These are phyloP conservation scores for Melieria crassipennis DNA, from an alignment of 2,888 invertebrate genomes.

Conservation along the genomic window DNA sequence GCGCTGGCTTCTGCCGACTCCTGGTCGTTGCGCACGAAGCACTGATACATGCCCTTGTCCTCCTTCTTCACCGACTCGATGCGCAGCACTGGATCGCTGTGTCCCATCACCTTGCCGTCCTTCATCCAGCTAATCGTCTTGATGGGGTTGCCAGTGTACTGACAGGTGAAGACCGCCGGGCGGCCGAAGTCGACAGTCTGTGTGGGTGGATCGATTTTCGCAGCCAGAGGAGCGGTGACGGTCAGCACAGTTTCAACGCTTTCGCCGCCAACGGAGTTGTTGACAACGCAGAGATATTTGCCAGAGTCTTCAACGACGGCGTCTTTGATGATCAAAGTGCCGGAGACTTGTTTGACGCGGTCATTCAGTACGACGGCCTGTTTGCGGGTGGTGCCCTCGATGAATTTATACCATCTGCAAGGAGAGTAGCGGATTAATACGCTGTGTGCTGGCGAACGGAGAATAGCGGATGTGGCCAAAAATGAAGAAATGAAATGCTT, in stretches of 20 bases:
- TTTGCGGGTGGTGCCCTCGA: constrained; percentile 85
- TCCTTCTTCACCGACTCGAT: constrained; percentile 92
- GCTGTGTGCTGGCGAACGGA: background rate
- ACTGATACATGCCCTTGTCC: constrained; percentile 98
- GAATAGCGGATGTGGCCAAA: constrained; percentile 38
- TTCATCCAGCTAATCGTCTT: constrained; percentile 92
- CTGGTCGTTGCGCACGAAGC: constrained; percentile 91
- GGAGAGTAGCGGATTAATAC: constrained; percentile 30
- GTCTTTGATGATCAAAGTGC: constrained; percentile 91
- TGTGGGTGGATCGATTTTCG: constrained; percentile 87
- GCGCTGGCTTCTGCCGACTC: constrained; percentile 93
- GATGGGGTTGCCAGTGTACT: constrained; percentile 89
- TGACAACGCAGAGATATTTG: constrained; percentile 92
- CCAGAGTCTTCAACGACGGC: constrained; percentile 93
- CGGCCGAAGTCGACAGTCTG: constrained; percentile 95
- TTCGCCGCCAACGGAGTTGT: constrained; percentile 93
- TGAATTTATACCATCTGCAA: constrained; percentile 95
- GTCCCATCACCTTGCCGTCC: constrained; percentile 87
- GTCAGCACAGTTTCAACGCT: constrained; percentile 92
- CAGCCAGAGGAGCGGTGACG: constrained; percentile 89
- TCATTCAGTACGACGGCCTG: constrained; percentile 91
- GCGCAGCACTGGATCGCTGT: constrained; percentile 81
- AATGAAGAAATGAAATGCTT: constrained; percentile 46
- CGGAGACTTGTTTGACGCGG: constrained; percentile 90
- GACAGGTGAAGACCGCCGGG: constrained; percentile 91